Evolutionary conservation across 2,888 invertebrate species (phyloP), one percentile per base, ranked within the genome.

Genomic region (Caenorhabditis macrosperma): DNA sequence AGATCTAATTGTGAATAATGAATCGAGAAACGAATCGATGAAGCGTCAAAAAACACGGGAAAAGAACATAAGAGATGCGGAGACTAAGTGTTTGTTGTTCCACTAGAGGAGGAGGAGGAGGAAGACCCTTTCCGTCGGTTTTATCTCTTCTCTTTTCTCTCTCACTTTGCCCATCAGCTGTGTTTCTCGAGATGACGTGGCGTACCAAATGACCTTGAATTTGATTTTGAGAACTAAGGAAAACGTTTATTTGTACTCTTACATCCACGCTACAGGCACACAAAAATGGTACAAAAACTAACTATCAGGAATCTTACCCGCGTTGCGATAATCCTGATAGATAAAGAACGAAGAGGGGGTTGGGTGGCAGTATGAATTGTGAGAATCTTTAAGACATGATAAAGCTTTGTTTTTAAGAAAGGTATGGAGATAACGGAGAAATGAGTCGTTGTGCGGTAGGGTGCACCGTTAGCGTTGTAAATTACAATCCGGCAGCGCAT

Each of bases 41-140:
- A 38, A 6, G 12, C n/a, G 38, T 57, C 2, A 57, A 57, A 38
- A 50, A 50, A 50, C 3, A 17, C 46, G 20, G n/a, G 46, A 20
- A 50, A 46, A 46, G 17, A 5, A 46, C 3, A 20, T 10, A 46
- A 46, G 7, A 7, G 46, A 20, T 20, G 46, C 46, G 1, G 38
- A 6, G 35, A 22, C 57, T 24, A 57, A 57, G 38, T 59, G 59
- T 59, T 59, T 59, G 59, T 59, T 59, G 59, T 59, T 59, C 59
- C 24, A 59, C 41, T 59, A 41, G 41, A 24, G 26, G 41, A 26
- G 20, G 24, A 22, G 22, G 22, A 57, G 33, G 15, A 59, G 26
- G 22, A 22, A 57, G 38, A 35, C 48, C 12, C 24, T 50, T 24
- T 50, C 26, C 22, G 9, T 24, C 24, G 24, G 48, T 22, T 24